Base-by-base conservation (phyloP, 1,140 invertebrate species). In the Gerris buenoi region DNA sequence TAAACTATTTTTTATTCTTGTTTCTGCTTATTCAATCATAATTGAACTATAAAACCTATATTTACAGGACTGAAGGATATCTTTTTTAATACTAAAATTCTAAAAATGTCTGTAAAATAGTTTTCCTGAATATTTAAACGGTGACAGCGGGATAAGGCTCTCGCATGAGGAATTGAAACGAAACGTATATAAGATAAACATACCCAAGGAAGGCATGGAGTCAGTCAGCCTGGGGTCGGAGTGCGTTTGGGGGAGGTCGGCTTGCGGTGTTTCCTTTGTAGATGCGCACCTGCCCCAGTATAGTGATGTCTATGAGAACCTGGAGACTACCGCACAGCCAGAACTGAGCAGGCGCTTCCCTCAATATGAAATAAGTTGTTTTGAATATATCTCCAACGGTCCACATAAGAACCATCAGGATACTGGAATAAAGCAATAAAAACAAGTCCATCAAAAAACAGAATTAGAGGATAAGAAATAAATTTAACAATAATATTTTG, bases 381-480 rank as follows among this genome's bases (percentile, higher is more conserved):
- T 99, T 99, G 77, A 97, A 98, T 58, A 95, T 79, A 82, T 99
- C 97, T 71, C 90, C 89, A 70, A 85, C 83, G 13, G 93, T 92
- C 97, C 97, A 99, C 87, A 98, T 92, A 23, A 90, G 79, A 46
- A 99, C 96, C 96, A 98, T 99, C 69, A 84, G 83, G 68, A 90
- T 79, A 77, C 88, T 91, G 78, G 74, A 87, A 82, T 73, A 77
- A 76, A 77, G 65, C n/a, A n/a, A n/a, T n/a, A n/a, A n/a, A n/a
- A n/a, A n/a, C n/a, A n/a, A n/a, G n/a, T n/a, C n/a, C n/a, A n/a
- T n/a, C n/a, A n/a, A n/a, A n/a, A n/a, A n/a, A n/a, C n/a, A n/a
- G n/a, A n/a, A n/a, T n/a, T n/a, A n/a, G n/a, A n/a, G n/a, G n/a
- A n/a, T n/a, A n/a, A n/a, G n/a, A n/a, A n/a, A n/a, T n/a, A n/a